Evolutionary conservation across 2,113 vertebrate genomes (phyloP).

Genomic region (Hassar affinis): DNA sequence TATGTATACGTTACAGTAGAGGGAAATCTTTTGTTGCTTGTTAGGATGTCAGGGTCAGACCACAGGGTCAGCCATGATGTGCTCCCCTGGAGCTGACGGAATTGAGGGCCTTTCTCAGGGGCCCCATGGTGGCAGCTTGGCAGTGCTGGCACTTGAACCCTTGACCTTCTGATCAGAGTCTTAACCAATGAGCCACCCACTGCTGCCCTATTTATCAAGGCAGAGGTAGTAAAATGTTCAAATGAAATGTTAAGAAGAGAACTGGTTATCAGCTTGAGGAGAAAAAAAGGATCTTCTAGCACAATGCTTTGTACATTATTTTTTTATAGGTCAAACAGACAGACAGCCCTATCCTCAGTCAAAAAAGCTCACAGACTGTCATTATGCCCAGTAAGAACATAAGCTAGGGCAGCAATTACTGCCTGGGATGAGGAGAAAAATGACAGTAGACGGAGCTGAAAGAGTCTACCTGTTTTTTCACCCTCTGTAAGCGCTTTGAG

Average conservation of each 20-base stretch:
- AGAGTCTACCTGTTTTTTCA: neutral
- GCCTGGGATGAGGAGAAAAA: conserved; percentile 31
- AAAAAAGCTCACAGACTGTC: neutral
- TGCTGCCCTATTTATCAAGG: too few species aligned
- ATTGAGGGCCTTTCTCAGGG: too few species aligned
- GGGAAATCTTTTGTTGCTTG: too few species aligned
- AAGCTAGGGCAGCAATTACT: conserved; percentile 28
- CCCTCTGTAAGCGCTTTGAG: neutral
- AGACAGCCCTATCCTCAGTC: neutral
- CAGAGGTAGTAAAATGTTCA: neutral
- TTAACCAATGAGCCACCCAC: too few species aligned
- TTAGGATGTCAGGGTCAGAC: too few species aligned
- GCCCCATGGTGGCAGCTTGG: too few species aligned
- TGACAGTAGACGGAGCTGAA: neutral
- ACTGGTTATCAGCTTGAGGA: neutral
- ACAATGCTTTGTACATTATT: neutral
- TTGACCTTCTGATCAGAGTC: too few species aligned
- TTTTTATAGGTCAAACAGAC: neutral
- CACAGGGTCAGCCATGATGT: too few species aligned
- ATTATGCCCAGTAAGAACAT: conserved; percentile 5
- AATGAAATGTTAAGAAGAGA: neutral
- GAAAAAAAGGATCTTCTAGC: neutral
- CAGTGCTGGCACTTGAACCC: too few species aligned
- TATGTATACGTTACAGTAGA: too few species aligned
- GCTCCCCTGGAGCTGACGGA: too few species aligned